Percentiles rank a stretch among this genome's conserved stretches.
phyloP scores from a whole-genome alignment of 1,140 invertebrate genomes.

The Pogonognathellus flavescens region DNA sequence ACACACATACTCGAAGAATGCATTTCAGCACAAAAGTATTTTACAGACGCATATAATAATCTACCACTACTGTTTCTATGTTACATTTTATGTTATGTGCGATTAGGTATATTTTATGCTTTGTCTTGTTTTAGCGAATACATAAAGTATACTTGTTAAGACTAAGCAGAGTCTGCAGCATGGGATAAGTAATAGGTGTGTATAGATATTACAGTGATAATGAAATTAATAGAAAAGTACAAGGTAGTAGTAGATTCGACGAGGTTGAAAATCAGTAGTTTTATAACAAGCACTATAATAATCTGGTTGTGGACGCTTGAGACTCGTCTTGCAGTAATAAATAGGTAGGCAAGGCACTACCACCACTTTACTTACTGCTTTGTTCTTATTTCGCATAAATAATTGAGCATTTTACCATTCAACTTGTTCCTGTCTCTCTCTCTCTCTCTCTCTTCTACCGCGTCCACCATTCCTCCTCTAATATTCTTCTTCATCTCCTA shows the following conservation, averaged over 20 bases:
- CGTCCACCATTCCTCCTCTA: too few relatives aligned
- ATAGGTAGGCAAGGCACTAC: neutral
- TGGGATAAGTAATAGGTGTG: too few relatives aligned
- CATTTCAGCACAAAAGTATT: too few relatives aligned
- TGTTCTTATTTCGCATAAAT: conserved; percentile 50
- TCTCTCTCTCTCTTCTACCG: neutral
- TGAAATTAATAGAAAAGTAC: conserved; percentile 22
- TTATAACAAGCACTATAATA: conserved; percentile 39
- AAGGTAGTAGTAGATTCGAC: neutral
- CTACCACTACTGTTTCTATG: too few relatives aligned
- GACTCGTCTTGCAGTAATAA: conserved; percentile 31
- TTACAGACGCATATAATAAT: too few relatives aligned
- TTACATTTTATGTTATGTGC: too few relatives aligned
- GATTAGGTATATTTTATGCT: too few relatives aligned
- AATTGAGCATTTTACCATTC: conserved; percentile 19
- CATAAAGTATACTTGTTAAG: too few relatives aligned
- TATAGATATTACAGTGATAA: neutral
- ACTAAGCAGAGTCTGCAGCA: too few relatives aligned
- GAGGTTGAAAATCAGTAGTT: conserved; percentile 28
- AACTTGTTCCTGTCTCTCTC: conserved; percentile 17
- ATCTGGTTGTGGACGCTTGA: conserved; percentile 7
- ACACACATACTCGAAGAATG: too few relatives aligned
- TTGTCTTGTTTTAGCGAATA: too few relatives aligned
- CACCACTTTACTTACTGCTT: neutral
- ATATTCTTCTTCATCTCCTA: too few relatives aligned